Percentiles rank a stretch among this genome's conserved stretches.
Conservation (phyloP, 1,140 invertebrate genomes). For the Amphibalanus amphitrite region DNA sequence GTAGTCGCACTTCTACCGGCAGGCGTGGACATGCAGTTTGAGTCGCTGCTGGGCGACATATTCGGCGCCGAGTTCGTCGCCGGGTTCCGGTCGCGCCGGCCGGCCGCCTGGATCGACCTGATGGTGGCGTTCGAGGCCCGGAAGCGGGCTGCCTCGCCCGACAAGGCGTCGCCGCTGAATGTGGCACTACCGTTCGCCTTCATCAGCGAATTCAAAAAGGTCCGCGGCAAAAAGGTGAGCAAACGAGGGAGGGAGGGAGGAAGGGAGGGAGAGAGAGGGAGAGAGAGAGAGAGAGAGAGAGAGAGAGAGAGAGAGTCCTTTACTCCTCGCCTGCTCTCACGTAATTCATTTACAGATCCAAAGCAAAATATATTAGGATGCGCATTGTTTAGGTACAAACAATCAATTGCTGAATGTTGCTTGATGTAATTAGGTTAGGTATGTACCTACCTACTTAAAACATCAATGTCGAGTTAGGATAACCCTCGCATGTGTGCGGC, state of each 20-base stretch:
- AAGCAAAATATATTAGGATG: too few relatives aligned
- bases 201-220: conserved; percentile 38
- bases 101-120: conserved; percentile 39
- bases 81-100: conserved; percentile 32
- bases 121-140: conserved; percentile 40
- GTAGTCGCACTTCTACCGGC: conserved; percentile 8
- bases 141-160: conserved; percentile 35
- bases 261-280: too few relatives aligned
- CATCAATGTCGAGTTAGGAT: too few relatives aligned
- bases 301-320: too few relatives aligned
- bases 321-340: too few relatives aligned
- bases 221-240: conserved; percentile 27
- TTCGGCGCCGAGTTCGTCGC: conserved; percentile 37
- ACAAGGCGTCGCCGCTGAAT: conserved; percentile 32
- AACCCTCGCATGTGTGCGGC: too few relatives aligned
- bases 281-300: too few relatives aligned
- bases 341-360: too few relatives aligned
- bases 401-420: too few relatives aligned
- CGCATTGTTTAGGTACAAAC: not conserved
- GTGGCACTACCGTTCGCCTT: conserved; percentile 41
- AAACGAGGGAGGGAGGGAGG: not conserved
- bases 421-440: too few relatives aligned
- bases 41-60: conserved; percentile 31
- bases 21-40: conserved; percentile 39
- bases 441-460: too few relatives aligned